Percentiles rank a stretch among this genome's conserved stretches.
These are phyloP conservation scores for Ceyx margarethae DNA, from an alignment of 2,113 vertebrate genomes.

Conservation along the genomic window DNA sequence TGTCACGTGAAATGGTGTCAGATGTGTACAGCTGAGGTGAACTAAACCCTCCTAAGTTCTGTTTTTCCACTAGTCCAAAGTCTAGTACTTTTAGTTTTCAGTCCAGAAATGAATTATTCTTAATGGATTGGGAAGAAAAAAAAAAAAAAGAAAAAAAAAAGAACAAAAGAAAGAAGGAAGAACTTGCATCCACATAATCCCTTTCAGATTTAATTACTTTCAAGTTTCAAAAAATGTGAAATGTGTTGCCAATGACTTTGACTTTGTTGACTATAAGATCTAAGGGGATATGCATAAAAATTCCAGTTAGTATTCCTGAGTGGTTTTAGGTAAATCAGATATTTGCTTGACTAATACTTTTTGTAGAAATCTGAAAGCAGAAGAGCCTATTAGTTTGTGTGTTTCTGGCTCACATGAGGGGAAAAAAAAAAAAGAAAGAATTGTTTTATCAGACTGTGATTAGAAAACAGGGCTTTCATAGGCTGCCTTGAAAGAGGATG, in stretches of 20 bases:
- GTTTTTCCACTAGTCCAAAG: background rate
- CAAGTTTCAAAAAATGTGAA: background rate
- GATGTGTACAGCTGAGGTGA: background rate
- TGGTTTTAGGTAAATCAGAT: background rate
- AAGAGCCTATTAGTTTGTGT: background rate
- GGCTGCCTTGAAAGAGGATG: background rate
- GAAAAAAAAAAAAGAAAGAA: constrained; percentile 8
- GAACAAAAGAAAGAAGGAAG: background rate
- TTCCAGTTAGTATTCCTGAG: background rate
- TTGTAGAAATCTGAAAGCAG: background rate
- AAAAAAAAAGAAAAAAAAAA: too few species aligned
- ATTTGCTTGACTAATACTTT: background rate
- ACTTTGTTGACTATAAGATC: background rate
- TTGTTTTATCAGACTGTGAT: background rate
- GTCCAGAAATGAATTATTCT: background rate
- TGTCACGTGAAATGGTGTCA: background rate
- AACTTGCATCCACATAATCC: background rate
- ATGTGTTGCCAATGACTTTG: background rate
- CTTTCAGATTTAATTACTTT: background rate
- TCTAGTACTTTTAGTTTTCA: background rate
- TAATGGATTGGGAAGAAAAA: background rate
- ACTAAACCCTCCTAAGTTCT: background rate
- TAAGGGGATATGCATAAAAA: background rate
- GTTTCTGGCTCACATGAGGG: background rate
- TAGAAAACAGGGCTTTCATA: background rate